Percentiles rank a stretch among this genome's conserved stretches.
Conservation (phyloP, 1,140 invertebrate species). For the Drosophila quadrilineata region DNA sequence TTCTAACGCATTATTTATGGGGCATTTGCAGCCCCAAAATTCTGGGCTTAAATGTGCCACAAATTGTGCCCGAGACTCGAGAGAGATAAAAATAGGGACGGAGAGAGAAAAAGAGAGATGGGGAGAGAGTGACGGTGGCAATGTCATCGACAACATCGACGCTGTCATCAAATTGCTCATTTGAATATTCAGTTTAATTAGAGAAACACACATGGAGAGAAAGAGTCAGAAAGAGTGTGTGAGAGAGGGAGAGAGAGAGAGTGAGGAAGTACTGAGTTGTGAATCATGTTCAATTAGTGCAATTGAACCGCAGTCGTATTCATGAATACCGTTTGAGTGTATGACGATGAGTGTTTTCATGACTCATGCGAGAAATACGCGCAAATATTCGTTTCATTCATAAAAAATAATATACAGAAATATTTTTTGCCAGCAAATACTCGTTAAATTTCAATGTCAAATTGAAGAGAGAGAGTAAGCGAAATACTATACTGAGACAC, state of each 20-base stretch:
- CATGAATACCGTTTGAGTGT: constrained; percentile 12
- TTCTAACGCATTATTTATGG: constrained; percentile 31
- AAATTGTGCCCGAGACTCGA: constrained; percentile 32
- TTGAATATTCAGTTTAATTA: constrained; percentile 48
- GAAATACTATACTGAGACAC: too few relatives aligned
- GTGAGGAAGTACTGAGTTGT: constrained; percentile 11
- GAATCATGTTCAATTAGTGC: constrained; percentile 75
- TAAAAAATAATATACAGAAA: constrained; percentile 62
- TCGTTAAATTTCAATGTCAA: constrained; percentile 65
- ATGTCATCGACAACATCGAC: constrained; percentile 11
- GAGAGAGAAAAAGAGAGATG: too few relatives aligned
- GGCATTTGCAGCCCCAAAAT: constrained; percentile 28
- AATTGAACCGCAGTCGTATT: constrained; percentile 41
- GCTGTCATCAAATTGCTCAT: constrained; percentile 13
- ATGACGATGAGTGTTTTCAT: constrained; percentile 30
- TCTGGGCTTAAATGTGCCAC: constrained; percentile 25
- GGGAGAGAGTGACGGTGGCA: not conserved
- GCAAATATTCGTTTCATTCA: constrained; percentile 43
- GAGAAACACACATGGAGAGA: constrained; percentile 2
- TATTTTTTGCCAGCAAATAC: too few relatives aligned
- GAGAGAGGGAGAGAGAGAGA: not conserved
- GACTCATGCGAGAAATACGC: constrained; percentile 19
- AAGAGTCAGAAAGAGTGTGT: not conserved
- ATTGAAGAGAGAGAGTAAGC: not conserved
- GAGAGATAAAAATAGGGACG: too few relatives aligned